These are phyloP conservation scores for Myotis yumanensis DNA, from an alignment of 2,113 vertebrate species.

Conservation along the genomic window DNA sequence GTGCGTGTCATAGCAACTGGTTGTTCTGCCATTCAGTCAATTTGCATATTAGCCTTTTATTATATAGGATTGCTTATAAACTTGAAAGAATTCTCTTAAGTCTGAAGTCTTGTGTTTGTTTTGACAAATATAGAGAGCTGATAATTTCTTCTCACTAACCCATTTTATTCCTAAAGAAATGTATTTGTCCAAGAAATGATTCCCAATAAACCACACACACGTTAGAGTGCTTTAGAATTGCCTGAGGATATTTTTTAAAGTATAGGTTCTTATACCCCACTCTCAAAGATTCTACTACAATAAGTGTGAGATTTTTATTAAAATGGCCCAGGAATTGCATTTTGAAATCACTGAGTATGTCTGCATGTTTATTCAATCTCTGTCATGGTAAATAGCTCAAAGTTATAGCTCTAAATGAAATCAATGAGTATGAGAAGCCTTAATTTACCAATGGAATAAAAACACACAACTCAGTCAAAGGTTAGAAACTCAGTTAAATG, in stretches of 20 bases:
- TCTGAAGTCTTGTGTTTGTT: constrained; percentile 58
- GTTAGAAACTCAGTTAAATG: background rate
- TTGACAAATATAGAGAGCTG: constrained; percentile 45
- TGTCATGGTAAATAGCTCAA: background rate
- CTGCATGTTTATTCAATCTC: background rate
- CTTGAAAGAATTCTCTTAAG: constrained; percentile 45
- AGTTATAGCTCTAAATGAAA: constrained; percentile 1
- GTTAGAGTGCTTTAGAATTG: background rate
- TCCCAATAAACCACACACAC: background rate
- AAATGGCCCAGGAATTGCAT: background rate
- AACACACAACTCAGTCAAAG: background rate
- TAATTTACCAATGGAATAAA: background rate
- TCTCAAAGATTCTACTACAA: background rate
- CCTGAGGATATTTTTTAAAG: background rate
- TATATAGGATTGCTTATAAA: constrained; percentile 15
- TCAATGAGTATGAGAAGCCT: background rate
- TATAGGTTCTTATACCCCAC: background rate
- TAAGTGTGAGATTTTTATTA: background rate
- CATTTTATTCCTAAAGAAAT: constrained; percentile 36
- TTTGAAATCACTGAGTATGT: background rate
- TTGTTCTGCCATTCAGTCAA: no score
- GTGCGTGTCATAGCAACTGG: no score
- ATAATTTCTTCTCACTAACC: constrained; percentile 55
- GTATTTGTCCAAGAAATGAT: constrained; percentile 43
- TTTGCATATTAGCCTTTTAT: no score